These are phyloP conservation scores for Phalangium opilio DNA, from an alignment of 2,888 invertebrate genomes.

Conservation along the genomic window DNA sequence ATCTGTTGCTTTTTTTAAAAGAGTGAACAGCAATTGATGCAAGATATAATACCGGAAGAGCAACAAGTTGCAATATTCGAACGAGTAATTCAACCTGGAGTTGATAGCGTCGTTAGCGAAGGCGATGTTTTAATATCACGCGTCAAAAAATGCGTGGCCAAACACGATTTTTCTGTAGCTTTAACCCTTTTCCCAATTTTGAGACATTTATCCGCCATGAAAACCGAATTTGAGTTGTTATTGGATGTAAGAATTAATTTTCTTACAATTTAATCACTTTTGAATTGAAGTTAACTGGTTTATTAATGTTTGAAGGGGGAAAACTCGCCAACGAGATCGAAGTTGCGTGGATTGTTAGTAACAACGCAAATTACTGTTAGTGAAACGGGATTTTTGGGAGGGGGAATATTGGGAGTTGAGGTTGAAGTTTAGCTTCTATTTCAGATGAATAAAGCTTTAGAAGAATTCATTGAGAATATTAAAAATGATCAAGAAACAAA, in stretches of 20 bases:
- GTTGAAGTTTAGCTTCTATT: slow-evolving; percentile 22
- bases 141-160: slow-evolving; percentile 50
- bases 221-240: slow-evolving; percentile 64
- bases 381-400: too few species aligned
- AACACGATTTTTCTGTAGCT: slow-evolving; percentile 63
- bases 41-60: slow-evolving; percentile 64
- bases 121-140: slow-evolving; percentile 66
- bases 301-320: slow-evolving; percentile 12
- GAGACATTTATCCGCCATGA: slow-evolving; percentile 55
- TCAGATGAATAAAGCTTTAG: slow-evolving; percentile 72
- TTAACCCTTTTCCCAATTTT: slow-evolving; percentile 66
- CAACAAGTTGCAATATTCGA: slow-evolving; percentile 70
- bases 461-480: slow-evolving; percentile 84
- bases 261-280: background rate
- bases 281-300: too few species aligned
- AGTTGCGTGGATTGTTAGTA: slow-evolving; percentile 54
- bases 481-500: slow-evolving; percentile 45
- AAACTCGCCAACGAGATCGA: slow-evolving; percentile 41
- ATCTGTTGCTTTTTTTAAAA: slow-evolving; percentile 20
- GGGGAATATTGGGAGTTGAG: too few species aligned
- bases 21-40: slow-evolving; percentile 66
- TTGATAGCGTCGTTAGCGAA: slow-evolving; percentile 68
- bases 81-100: slow-evolving; percentile 62
- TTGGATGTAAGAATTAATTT: slow-evolving; percentile 38
- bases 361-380: slow-evolving; percentile 57